A percentile compares a stretch with the other conserved stretches of the same genome.
Conservation (phyloP, 2,113 vertebrate species). For the Dendrocopos noguchii region DNA sequence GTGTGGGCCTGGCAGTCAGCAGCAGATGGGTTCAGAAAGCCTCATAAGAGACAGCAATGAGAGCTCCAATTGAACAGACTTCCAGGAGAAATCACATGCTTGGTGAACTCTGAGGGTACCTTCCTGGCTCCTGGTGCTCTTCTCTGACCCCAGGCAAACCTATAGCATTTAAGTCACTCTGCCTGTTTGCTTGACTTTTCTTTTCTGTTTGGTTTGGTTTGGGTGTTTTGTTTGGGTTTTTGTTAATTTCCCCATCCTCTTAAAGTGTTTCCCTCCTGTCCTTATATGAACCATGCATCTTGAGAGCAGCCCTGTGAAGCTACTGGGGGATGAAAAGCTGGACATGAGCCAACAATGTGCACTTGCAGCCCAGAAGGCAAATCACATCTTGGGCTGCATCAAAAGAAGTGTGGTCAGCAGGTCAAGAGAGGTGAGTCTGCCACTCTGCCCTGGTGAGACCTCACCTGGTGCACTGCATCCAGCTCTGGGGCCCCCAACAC, state of each 20-base stretch:
- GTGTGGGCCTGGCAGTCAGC: not conserved
- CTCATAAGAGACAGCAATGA: not conserved
- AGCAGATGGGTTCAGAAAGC: not conserved
- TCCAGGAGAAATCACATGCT: not conserved
- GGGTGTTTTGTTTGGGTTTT: not conserved
- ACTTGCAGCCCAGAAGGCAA: no score
- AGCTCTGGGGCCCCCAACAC: no score
- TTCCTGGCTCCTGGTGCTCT: not conserved
- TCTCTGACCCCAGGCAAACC: not conserved
- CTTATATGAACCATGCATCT: not conserved
- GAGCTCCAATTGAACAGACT: not conserved
- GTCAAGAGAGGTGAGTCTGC: no score
- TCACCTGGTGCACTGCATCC: no score
- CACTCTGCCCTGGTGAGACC: no score
- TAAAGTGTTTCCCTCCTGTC: not conserved
- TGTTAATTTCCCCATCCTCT: not conserved
- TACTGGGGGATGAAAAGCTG: no score
- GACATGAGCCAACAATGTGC: no score
- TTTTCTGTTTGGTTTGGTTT: no score
- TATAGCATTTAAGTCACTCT: not conserved
- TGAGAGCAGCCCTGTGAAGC: not conserved
- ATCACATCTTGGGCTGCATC: no score
- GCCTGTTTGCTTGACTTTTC: not conserved
- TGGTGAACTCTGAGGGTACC: not conserved
- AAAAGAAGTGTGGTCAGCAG: no score